These are phyloP conservation scores for Adrianichthys oophorus DNA, from an alignment of 2,797 vertebrate genomes.

Conservation along the genomic window DNA sequence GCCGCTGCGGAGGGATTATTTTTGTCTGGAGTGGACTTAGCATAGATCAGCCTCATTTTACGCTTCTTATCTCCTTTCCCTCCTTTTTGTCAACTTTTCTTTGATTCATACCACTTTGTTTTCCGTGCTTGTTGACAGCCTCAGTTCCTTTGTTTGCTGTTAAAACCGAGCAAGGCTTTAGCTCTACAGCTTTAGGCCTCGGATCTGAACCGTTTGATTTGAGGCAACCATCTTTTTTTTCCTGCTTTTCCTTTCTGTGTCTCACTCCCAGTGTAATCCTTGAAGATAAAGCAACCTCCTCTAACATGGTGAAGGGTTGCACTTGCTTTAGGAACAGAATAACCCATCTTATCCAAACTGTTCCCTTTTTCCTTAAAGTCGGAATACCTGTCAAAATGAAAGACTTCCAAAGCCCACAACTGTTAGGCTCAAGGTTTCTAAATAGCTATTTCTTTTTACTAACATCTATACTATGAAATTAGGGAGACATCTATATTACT, in stretches of 20 bases:
- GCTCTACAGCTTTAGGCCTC: conserved; percentile 61
- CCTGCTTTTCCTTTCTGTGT: neutral
- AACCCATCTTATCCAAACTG: conserved; percentile 71
- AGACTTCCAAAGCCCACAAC: conserved; percentile 45
- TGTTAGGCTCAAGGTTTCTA: conserved; percentile 50
- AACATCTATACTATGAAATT: too few species aligned
- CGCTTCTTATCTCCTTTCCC: conserved; percentile 48
- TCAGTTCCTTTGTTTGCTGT: conserved; percentile 61
- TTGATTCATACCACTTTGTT: conserved; percentile 61
- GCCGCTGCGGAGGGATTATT: conserved; percentile 47
- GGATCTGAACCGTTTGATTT: conserved; percentile 62
- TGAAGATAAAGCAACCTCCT: conserved; percentile 66
- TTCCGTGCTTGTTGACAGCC: conserved; percentile 52
- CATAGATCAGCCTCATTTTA: conserved; percentile 68
- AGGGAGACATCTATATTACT: neutral
- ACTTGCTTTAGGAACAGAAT: conserved; percentile 73
- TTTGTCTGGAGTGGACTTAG: conserved; percentile 69
- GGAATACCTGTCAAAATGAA: conserved; percentile 64
- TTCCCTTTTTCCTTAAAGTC: conserved; percentile 61
- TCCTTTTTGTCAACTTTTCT: conserved; percentile 54
- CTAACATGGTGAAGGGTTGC: conserved; percentile 64
- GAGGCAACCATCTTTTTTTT: conserved; percentile 39
- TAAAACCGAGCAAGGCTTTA: conserved; percentile 61
- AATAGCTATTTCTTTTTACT: conserved; percentile 8
- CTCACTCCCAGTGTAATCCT: conserved; percentile 61